Percentiles rank a stretch among this genome's conserved stretches.
Conservation (phyloP, 2,797 vertebrate genomes). For the Paramormyrops hopkinsi region DNA sequence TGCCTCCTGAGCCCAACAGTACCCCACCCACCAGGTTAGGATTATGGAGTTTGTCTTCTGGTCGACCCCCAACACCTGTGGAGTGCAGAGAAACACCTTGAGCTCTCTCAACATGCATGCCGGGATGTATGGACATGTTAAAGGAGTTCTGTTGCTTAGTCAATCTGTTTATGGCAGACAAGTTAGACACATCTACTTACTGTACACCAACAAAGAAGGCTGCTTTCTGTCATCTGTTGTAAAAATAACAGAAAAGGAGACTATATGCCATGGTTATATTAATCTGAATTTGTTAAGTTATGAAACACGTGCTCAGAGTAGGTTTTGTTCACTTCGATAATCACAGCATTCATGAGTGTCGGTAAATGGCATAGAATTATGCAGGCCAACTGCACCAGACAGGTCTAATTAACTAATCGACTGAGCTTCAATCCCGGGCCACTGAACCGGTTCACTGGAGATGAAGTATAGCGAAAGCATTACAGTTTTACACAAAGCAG, state of each 20-base stretch:
- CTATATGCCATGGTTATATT: background rate
- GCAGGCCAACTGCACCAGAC: background rate
- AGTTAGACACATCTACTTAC: background rate
- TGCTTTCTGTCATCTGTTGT: background rate
- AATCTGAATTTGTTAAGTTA: background rate
- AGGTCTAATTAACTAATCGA: background rate
- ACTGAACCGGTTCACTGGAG: background rate
- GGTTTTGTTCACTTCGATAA: background rate
- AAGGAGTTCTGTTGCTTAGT: background rate
- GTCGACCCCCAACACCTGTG: background rate
- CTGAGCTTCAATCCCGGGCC: background rate
- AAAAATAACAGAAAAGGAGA: background rate
- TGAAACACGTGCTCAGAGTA: background rate
- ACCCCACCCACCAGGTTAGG: background rate
- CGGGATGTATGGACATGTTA: background rate
- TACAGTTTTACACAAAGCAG: background rate
- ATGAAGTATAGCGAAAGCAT: background rate
- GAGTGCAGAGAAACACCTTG: background rate
- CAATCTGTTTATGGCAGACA: background rate
- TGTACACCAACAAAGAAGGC: background rate
- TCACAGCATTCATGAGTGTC: background rate
- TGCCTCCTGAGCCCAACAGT: conserved; percentile 13
- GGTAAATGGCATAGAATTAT: background rate
- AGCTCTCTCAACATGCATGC: background rate
- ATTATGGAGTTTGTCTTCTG: background rate